Base-by-base conservation (phyloP, 2,113 vertebrate species). In the Carettochelys insculpta region DNA sequence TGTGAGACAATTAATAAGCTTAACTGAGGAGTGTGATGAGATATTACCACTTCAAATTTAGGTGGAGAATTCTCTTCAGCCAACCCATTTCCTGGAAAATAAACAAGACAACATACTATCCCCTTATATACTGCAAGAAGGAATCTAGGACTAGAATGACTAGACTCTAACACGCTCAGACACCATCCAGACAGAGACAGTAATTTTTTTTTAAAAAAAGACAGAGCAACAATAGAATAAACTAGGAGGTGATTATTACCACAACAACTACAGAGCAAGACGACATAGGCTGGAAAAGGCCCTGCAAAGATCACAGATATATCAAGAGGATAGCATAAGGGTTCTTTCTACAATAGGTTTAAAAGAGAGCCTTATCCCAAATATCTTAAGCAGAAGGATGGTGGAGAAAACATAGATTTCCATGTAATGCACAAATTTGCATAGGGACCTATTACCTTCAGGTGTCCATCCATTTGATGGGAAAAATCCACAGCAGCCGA, bases 221-320 rank as follows among this genome's bases (percentile, higher is more conserved):
- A 85, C 82, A 94, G 91, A 95, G 65, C 25, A 92, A 77, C 77
- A 90, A 78, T 53, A 92, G 47, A 87, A 91, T 82, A 85, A 82
- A 58, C 68, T 87, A 65, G 22, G 3, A 43, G 77, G 77, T 68
- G 53, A 31, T 51, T 51, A 78, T 84, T 87, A 48, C 91, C 27
- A 73, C 25, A 41, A 76, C 76, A 94, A 92, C 85, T 6, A 51
- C 54, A 29, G 22, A 75, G 75, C 73, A 58, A 31, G 94, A 90
- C 50, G 50, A 53, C 1, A 20, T 3, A 31, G 48, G 31, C 47
- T 81, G 80, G 53, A 83, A 85, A 87, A 56, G 41, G 34, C n/a
- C 29, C 54, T 53, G 34, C 68, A 77, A 78, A 84, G 54, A 86
- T 24, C 16, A 31, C 14, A n/a, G 43, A 48, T 48, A 12, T 8